phyloP scores from a whole-genome alignment of 2,113 vertebrate genomes.

The Phylloscopus trochiloides region DNA sequence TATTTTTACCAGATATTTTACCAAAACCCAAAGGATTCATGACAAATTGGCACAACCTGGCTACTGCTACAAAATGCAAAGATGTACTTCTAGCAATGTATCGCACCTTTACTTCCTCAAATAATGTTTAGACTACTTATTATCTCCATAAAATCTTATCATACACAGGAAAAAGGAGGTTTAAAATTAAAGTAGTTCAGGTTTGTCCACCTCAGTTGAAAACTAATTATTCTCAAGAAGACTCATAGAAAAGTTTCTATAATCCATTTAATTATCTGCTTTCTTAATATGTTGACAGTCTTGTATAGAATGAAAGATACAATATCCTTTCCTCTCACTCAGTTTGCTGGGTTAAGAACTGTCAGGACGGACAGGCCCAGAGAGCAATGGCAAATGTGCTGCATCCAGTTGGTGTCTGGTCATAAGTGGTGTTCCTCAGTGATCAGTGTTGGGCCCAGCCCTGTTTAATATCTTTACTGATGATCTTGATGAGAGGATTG shows the following conservation, averaged over 20 bases:
- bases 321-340: not conserved
- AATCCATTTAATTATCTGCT: not conserved
- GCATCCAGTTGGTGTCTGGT: accelerated
- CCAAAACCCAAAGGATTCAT: not conserved
- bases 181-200: not conserved
- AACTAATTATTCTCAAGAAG: not conserved
- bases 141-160: not conserved
- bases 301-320: not conserved
- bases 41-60: not conserved
- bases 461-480: not conserved
- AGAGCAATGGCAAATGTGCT: not conserved
- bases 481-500: not conserved
- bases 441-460: not conserved
- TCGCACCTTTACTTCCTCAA: not conserved
- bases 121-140: not conserved
- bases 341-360: not conserved
- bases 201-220: not conserved
- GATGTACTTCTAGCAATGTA: not conserved
- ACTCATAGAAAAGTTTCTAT: not conserved
- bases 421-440: not conserved
- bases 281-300: not conserved
- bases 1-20: not conserved
- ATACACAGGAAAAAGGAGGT: not conserved
- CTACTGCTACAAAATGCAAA: not conserved
- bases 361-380: not conserved